These are phyloP conservation scores for Drosophila mayri DNA, from an alignment of 1,140 invertebrate species.

Conservation along the genomic window DNA sequence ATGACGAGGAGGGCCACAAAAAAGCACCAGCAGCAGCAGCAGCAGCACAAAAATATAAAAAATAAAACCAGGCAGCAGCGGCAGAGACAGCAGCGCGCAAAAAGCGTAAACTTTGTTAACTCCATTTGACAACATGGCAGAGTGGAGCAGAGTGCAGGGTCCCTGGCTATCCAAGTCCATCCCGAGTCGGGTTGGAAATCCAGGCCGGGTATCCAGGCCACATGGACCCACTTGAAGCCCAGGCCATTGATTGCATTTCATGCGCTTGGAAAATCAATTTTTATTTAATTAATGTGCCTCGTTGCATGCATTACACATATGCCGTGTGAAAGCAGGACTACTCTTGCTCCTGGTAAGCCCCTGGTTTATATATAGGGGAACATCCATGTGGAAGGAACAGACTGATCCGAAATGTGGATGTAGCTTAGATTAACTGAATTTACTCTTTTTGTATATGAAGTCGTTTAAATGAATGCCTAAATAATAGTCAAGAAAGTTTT, in stretches of 20 bases:
- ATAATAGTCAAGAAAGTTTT: neutral
- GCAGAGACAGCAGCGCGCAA: slow-evolving; percentile 61
- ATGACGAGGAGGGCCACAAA: slow-evolving; percentile 20
- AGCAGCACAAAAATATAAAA: slow-evolving; percentile 32
- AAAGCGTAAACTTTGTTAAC: slow-evolving; percentile 80
- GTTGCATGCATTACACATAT: slow-evolving; percentile 65
- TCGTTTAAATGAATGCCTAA: neutral
- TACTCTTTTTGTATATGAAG: neutral
- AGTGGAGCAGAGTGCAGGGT: slow-evolving; percentile 2
- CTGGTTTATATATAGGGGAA: slow-evolving; percentile 5
- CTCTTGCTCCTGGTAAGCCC: neutral
- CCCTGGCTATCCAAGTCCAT: slow-evolving; percentile 9
- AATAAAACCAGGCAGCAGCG: slow-evolving; percentile 21
- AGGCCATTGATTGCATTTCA: slow-evolving; percentile 78
- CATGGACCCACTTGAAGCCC: slow-evolving; percentile 68
- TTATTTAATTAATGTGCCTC: slow-evolving; percentile 82
- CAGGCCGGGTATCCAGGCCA: slow-evolving; percentile 47
- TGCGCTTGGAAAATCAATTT: slow-evolving; percentile 81
- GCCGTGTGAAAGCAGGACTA: neutral
- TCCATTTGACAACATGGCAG: slow-evolving; percentile 72
- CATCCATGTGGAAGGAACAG: neutral
- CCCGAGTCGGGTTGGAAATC: slow-evolving; percentile 10
- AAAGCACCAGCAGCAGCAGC: slow-evolving; percentile 24
- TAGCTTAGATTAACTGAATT: slow-evolving; percentile 14
- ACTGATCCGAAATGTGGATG: neutral